Percentiles rank a stretch among this genome's conserved stretches.
phyloP scores from a whole-genome alignment of 2,888 invertebrate species.

The Nomada lathburiana region DNA sequence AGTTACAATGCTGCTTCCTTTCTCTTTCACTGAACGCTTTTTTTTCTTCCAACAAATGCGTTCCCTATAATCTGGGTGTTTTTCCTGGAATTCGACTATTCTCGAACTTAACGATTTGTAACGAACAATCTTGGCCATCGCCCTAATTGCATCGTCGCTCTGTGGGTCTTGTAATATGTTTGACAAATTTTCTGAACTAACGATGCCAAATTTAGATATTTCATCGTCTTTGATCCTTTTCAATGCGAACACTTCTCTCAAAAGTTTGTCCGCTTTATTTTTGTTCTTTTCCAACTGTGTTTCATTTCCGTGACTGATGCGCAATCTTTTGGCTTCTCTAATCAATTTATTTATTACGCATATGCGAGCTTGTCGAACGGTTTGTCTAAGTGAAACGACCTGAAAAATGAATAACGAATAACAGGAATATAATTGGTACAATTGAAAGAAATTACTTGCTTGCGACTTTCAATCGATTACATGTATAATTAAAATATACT shows the following conservation, averaged over 20 bases:
- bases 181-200: constrained; percentile 62
- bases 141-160: constrained; percentile 61
- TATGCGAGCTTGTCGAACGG: constrained; percentile 75
- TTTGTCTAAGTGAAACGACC: constrained; percentile 77
- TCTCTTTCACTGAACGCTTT: neutral
- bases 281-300: constrained; percentile 75
- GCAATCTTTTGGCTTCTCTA: constrained; percentile 73
- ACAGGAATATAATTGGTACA: neutral
- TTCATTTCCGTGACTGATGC: constrained; percentile 75
- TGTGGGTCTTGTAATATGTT: constrained; percentile 69
- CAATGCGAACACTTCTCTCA: constrained; percentile 73
- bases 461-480: neutral
- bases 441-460: neutral
- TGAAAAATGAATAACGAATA: constrained; percentile 47
- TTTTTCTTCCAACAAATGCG: constrained; percentile 52
- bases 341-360: constrained; percentile 74
- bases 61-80: constrained; percentile 76
- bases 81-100: constrained; percentile 75
- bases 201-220: constrained; percentile 76
- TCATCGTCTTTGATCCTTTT: constrained; percentile 80
- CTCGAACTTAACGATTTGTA: constrained; percentile 69
- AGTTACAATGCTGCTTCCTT: neutral
- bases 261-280: constrained; percentile 74
- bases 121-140: constrained; percentile 73
- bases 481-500: neutral